Base-by-base conservation (phyloP, 2,113 vertebrate genomes). In the Mastomys coucha region DNA sequence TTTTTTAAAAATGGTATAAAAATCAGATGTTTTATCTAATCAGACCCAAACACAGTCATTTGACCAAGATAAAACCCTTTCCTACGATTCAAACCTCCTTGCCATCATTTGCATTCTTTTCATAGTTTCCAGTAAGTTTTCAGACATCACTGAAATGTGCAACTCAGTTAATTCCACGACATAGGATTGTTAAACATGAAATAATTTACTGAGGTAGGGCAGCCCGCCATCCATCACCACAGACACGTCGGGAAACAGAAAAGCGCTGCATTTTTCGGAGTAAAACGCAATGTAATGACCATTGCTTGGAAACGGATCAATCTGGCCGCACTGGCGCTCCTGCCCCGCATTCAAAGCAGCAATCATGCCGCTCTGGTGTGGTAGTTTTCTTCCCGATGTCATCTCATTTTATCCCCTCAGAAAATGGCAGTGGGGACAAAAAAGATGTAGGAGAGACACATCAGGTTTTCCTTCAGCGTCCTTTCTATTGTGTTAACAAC, bases 271-370 rank as follows among this genome's bases (percentile, higher is more conserved):
- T 97, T 98, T 85, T 98, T 97, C 97, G 85, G 88, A 97, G 96
- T 96, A 97, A 98, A 98, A 96, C 0, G 0, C 96, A 97, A 98
- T 96, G 95, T 97, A 98, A 98, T 98, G 97, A 98, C 97, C 98
- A 96, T 88, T 97, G 96, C 96, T 17, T 42, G 96, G 96, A 97
- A 98, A 98, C 97, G 96, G 98, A 98, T 98, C 98, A 98, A 97
- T 98, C 97, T 97, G 97, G 95, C 87, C 94, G 9, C 93, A 94
- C 87, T 39, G 94, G 94, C 76, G 49, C 97, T 98, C 96, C 98
- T 93, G 89, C 88, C 80, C n/a, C 36, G 91, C 98, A 97, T 98
- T 97, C 95, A 98, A 97, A 98, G 92, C 89, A 98, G 97, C 97
- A 98, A 96, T 98, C 98, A 96, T 72, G 70, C 93, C 53, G 93